Evolutionary conservation across 2,888 invertebrate genomes (phyloP), one percentile per base, ranked within the genome.

Genomic region (Eulithis prunata): DNA sequence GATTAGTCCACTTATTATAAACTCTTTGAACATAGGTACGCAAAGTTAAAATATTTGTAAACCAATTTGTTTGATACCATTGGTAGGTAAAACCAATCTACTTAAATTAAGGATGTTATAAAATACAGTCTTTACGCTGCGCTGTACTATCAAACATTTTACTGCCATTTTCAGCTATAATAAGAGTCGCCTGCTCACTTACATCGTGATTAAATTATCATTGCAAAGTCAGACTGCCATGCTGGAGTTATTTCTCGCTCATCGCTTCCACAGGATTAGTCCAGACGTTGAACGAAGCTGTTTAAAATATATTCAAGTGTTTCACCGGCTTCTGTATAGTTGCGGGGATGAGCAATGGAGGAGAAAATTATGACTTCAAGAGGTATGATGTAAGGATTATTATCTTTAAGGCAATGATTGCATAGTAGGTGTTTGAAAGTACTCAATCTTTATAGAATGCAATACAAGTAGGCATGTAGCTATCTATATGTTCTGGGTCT

Each of bases 181-280:
- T 84, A 85, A 83, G 81, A 83, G 77, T 78, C 78, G 81, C 78
- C 78, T 78, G 76, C 80, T 85, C 84, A 83, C 82, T 89, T 87
- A 87, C 82, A 86, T 80, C 79, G 82, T 84, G 86, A 90, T 91
- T 90, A 90, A 91, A 90, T 91, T 91, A 90, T 89, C 86, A 90
- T 90, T 90, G 88, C 90, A 89, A 91, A 90, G 85, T 87, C 83
- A 78, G 82, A 80, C 81, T 78, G 72, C 75, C 77, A 21, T 81
- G 74, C 75, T 67, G 47, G 73, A 82, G 80, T 82, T 83, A 85
- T 81, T 80, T 78, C 81, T 73, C 78, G 77, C 75, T 79, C 82
- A 79, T 80, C 78, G 76, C 78, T 78, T 79, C 72, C 72, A 75
- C 71, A 68, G 78, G 77, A 83, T 83, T 82, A 84, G 74, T 71